phyloP scores from a whole-genome alignment of 2,113 vertebrate species.

The Elephantulus edwardii region DNA sequence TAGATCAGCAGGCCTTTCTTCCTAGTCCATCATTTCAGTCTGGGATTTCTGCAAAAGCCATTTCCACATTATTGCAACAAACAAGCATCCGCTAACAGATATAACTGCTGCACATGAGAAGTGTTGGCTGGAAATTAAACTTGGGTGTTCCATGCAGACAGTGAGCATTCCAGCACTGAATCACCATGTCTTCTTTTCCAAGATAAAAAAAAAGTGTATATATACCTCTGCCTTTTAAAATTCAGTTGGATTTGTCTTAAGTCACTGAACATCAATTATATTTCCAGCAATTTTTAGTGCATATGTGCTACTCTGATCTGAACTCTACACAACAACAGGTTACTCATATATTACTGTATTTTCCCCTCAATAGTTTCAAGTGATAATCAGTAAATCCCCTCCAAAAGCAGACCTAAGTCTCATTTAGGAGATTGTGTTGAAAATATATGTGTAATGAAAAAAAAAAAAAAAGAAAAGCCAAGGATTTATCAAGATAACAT shows the following conservation, averaged over 20 bases:
- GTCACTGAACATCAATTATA: background rate
- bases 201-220: background rate
- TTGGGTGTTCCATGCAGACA: background rate
- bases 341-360: background rate
- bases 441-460: constrained; percentile 61
- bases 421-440: constrained; percentile 49
- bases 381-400: constrained; percentile 19
- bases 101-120: background rate
- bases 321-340: background rate
- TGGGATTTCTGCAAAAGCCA: background rate
- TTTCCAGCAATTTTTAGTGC: background rate
- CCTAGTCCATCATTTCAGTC: background rate
- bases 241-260: background rate
- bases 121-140: background rate
- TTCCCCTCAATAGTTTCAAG: background rate
- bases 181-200: background rate
- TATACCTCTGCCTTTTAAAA: background rate
- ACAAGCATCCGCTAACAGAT: background rate
- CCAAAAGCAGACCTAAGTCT: constrained; percentile 25
- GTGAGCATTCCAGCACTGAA: background rate
- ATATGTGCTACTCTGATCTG: background rate
- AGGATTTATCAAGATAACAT: constrained; percentile 62
- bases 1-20: background rate
- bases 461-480: constrained; percentile 64
- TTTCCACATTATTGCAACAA: background rate